Evolutionary conservation across 2,888 invertebrate genomes (phyloP).

Genomic region (Ormyrus pomaceus): DNA sequence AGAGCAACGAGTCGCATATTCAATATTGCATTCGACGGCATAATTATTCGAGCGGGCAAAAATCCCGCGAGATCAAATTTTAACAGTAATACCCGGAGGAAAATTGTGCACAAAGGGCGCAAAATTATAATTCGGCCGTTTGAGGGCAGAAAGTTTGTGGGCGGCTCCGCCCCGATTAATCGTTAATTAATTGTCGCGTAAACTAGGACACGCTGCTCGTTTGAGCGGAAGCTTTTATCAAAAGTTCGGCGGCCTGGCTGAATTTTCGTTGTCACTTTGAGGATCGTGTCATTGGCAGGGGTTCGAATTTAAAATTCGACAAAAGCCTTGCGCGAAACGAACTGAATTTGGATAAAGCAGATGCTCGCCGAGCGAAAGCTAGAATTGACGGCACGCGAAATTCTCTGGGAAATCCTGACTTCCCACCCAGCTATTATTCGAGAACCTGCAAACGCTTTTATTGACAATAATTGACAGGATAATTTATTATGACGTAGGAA

Average conservation of each 20-base stretch:
- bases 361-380: background rate
- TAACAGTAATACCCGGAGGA: no score
- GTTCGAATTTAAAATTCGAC: conserved; percentile 43
- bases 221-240: conserved; percentile 30
- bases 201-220: conserved; percentile 34
- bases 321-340: conserved; percentile 3
- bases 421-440: conserved; percentile 10
- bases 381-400: conserved; percentile 29
- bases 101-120: no score
- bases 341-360: conserved; percentile 32
- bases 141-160: no score
- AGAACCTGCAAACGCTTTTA: conserved; percentile 15
- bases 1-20: background rate
- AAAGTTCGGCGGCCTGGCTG: conserved; percentile 19
- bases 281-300: conserved; percentile 44
- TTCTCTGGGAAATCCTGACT: conserved; percentile 41
- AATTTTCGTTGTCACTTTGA: conserved; percentile 35
- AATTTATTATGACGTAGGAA: conserved; percentile 15
- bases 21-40: background rate
- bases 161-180: no score
- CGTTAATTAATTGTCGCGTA: conserved; percentile 39
- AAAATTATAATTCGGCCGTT: no score
- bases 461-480: conserved; percentile 27
- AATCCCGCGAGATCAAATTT: no score
- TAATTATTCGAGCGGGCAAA: background rate